A percentile compares a stretch with the other conserved stretches of the same genome.
phyloP scores from a whole-genome alignment of 2,888 invertebrate genomes.

The Pristionchus entomophagus region DNA sequence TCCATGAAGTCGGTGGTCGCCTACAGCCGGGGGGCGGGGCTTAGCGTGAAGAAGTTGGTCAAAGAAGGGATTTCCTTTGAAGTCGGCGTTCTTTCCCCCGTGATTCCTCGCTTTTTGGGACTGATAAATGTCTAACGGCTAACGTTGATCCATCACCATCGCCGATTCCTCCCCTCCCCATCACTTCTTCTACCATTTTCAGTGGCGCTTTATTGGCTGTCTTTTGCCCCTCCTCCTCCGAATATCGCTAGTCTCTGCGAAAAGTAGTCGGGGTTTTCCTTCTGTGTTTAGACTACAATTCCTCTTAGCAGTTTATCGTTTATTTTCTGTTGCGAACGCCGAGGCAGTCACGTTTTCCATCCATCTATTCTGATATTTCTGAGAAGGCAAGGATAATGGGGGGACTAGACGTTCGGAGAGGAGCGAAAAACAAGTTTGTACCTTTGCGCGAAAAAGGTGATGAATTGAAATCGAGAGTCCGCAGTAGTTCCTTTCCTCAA shows the following conservation, averaged over 20 bases:
- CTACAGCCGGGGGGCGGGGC: not conserved
- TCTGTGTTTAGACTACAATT: too few species aligned
- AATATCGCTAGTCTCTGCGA: not conserved
- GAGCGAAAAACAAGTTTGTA: too few species aligned
- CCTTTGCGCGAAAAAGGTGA: too few species aligned
- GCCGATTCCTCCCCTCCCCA: not conserved
- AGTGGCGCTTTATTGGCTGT: not conserved
- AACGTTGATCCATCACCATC: not conserved
- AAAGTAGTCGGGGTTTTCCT: not conserved
- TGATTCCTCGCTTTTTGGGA: not conserved
- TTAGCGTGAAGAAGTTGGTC: not conserved
- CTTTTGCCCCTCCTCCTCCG: not conserved
- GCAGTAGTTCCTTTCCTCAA: too few species aligned
- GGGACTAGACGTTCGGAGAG: too few species aligned
- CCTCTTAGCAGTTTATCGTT: too few species aligned
- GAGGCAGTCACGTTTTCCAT: too few species aligned
- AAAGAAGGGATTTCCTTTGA: conserved; percentile 6
- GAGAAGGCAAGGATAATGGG: too few species aligned
- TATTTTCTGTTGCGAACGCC: too few species aligned
- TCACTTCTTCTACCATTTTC: not conserved
- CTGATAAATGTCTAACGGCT: not conserved
- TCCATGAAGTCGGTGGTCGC: not conserved
- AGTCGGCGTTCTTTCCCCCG: not conserved
- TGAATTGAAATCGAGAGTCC: too few species aligned
- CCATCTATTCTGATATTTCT: too few species aligned